Evolutionary conservation across 2,797 vertebrate species (phyloP).

Genomic region (Triplophysa bombifrons): DNA sequence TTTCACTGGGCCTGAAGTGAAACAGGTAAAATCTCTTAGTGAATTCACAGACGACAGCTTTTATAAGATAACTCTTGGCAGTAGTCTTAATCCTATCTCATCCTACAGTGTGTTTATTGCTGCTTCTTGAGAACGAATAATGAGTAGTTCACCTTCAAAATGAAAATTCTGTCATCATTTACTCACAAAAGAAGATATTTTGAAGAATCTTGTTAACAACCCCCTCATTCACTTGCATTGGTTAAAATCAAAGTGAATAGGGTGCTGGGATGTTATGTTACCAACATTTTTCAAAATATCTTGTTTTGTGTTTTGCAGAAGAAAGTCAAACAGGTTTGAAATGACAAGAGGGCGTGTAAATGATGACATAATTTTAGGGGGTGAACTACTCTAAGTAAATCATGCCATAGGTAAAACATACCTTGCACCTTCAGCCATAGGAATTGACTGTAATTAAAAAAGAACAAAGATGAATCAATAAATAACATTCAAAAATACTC

Average conservation of each 20-base stretch:
- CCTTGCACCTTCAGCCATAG: slow-evolving; percentile 6
- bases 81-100: neutral
- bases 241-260: no score
- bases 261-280: no score
- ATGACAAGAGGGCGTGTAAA: no score
- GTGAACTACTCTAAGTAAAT: neutral
- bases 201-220: no score
- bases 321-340: no score
- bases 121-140: neutral
- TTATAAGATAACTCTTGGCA: neutral
- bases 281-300: no score
- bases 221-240: no score
- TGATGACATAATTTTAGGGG: no score
- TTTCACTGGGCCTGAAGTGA: neutral
- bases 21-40: neutral
- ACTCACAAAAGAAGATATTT: no score
- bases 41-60: neutral
- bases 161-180: no score
- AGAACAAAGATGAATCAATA: neutral
- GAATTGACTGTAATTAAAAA: slow-evolving; percentile 4
- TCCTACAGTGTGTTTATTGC: neutral
- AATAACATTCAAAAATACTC: neutral
- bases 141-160: no score
- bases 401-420: slow-evolving; percentile 1
- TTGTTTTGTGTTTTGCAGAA: no score